Evolutionary conservation across 2,888 invertebrate species (phyloP), one percentile per base, ranked within the genome.

Genomic region (Amphipoea oculea): DNA sequence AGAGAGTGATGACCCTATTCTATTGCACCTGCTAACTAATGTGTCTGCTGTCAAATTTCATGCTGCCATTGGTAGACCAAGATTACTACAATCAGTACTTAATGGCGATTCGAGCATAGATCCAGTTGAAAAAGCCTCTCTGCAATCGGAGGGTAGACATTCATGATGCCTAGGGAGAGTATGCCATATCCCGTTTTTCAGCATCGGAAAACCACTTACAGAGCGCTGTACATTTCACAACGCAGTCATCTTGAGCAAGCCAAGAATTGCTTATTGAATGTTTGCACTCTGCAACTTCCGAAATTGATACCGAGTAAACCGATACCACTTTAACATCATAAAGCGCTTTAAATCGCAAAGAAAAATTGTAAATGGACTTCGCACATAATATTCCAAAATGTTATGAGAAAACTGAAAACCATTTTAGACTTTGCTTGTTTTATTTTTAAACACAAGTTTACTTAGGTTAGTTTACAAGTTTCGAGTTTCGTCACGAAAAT

Each of bases 1-100:
- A 5, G 29, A 75, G 67, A 69, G n/a, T 71, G 54, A 67, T 51
- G 48, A 74, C n/a, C 36, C 17, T 36, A 14, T 42, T 69, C 14
- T 23, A 12, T 29, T 12, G 29, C 29, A 51, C n/a, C 17, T 42
- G n/a, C 12, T 23, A 36, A 36, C 6, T 7, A 36, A 69, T 51
- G 12, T 69, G 20, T 69, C 45, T 17, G n/a, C 57, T 71, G 60
- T 48, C 23, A 45, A 36, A 45, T 60, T 14, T 36, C 2, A 73
- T 20, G 29, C 6, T 42, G 71, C 14, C 1, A 40, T 51, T 66
- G 1, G 6, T 14, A 51, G 20, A 51, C 20, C 69, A 69, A 51
- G 12, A 51, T 54, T 51, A 51, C 4, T 9, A 23, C 5, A 20
- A 11, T 20, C 36, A 17, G 11, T 11, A 29, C 5, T 5, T 68